These are phyloP conservation scores for Drosophila setifemur DNA, from an alignment of 1,140 invertebrate species.

Conservation along the genomic window DNA sequence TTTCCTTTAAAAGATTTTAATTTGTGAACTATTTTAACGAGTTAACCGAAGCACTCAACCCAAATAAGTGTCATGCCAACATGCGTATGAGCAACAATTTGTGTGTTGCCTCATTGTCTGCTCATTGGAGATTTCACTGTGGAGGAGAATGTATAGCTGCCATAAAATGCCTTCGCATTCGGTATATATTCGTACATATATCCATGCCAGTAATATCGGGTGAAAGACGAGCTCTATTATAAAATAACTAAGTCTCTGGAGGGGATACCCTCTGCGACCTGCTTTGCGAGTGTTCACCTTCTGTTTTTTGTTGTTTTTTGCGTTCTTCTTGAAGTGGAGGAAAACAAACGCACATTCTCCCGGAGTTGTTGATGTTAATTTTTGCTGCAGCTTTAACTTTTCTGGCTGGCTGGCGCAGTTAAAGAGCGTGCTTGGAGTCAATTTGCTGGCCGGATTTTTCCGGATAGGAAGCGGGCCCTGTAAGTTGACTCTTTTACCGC, in stretches of 20 bases:
- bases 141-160: conserved; percentile 17
- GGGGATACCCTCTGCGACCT: conserved; percentile 36
- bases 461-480: not conserved
- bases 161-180: conserved; percentile 33
- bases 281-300: conserved; percentile 62
- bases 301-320: too few relatives aligned
- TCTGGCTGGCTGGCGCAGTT: conserved; percentile 37
- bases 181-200: not conserved
- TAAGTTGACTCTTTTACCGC: conserved; percentile 30
- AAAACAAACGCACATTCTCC: conserved; percentile 43
- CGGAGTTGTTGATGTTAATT: conserved; percentile 5
- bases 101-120: conserved; percentile 3
- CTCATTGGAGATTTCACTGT: conserved; percentile 24
- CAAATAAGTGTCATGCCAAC: conserved; percentile 27
- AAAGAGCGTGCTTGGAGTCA: conserved; percentile 66
- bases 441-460: conserved; percentile 32
- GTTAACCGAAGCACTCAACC: conserved; percentile 14
- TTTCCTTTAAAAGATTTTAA: not conserved
- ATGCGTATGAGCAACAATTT: conserved; percentile 26
- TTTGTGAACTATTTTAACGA: conserved; percentile 25
- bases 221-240: conserved; percentile 39
- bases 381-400: conserved; percentile 46
- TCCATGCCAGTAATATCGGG: conserved; percentile 1
- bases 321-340: too few relatives aligned
- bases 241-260: conserved; percentile 27